Percentiles rank a stretch among this genome's conserved stretches.
These are phyloP conservation scores for Rhadina sibilatrix DNA, from an alignment of 2,113 vertebrate species.

Conservation along the genomic window DNA sequence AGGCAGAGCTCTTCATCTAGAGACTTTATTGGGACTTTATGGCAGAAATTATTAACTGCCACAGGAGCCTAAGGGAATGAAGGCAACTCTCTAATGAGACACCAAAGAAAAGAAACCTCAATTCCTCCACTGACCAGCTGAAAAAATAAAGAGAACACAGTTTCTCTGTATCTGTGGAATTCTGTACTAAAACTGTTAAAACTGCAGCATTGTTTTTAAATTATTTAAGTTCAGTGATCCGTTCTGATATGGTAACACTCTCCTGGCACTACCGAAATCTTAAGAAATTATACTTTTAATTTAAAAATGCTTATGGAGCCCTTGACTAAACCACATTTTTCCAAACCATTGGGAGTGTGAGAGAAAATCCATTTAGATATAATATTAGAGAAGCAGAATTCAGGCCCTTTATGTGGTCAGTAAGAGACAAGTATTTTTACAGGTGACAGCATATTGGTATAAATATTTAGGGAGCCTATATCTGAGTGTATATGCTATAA, in stretches of 20 bases:
- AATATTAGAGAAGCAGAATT: neutral
- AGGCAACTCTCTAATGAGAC: neutral
- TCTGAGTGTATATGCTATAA: neutral
- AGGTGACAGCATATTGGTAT: neutral
- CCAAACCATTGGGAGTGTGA: neutral
- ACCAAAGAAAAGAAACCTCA: neutral
- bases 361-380: neutral
- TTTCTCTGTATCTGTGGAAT: neutral
- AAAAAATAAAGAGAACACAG: neutral
- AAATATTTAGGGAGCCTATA: neutral
- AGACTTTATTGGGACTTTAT: neutral
- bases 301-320: neutral
- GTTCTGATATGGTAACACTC: neutral
- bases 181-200: neutral
- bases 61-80: neutral
- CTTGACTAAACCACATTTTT: neutral
- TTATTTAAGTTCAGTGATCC: neutral
- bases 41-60: neutral
- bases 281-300: neutral
- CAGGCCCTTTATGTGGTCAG: neutral
- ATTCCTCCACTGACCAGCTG: neutral
- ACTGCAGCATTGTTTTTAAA: neutral
- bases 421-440: neutral
- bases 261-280: neutral
- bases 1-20: neutral